A percentile compares a stretch with the other conserved stretches of the same genome.
phyloP scores from a whole-genome alignment of 2,797 vertebrate genomes.

The Muscicapa striata region DNA sequence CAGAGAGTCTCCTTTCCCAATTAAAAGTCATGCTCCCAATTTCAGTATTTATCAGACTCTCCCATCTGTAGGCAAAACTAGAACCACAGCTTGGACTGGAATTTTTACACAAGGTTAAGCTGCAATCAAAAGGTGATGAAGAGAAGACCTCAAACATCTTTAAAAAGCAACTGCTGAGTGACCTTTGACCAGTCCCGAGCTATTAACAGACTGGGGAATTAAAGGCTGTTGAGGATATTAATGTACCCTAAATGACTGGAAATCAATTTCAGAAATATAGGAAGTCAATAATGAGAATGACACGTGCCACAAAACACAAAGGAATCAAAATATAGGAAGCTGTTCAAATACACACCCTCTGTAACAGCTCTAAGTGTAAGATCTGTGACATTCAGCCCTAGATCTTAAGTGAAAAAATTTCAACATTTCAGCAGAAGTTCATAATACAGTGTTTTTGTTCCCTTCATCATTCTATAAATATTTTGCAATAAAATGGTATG shows the following conservation, averaged over 20 bases:
- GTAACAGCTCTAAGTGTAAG: neutral
- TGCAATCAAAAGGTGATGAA: neutral
- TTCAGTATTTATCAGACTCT: neutral
- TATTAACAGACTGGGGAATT: neutral
- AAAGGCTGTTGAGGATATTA: neutral
- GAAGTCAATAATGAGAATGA: conserved; percentile 48
- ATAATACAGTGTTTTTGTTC: neutral
- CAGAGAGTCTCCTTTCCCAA: neutral
- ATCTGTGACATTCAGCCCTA: neutral
- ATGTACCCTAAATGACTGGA: neutral
- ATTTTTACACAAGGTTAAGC: neutral
- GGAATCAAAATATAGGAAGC: conserved; percentile 15
- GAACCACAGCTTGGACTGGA: neutral
- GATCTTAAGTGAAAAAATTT: neutral
- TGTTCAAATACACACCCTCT: neutral
- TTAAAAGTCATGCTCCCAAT: neutral
- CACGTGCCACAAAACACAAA: neutral
- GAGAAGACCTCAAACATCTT: neutral
- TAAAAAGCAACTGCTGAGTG: conserved; percentile 7
- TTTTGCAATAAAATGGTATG: neutral
- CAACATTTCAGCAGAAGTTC: neutral
- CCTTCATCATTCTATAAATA: neutral
- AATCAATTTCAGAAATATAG: conserved; percentile 35
- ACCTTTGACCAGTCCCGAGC: conserved; percentile 2
- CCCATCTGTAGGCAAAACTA: neutral